Conservation (phyloP, 2,797 vertebrate species). For the Rallus crepitans region DNA sequence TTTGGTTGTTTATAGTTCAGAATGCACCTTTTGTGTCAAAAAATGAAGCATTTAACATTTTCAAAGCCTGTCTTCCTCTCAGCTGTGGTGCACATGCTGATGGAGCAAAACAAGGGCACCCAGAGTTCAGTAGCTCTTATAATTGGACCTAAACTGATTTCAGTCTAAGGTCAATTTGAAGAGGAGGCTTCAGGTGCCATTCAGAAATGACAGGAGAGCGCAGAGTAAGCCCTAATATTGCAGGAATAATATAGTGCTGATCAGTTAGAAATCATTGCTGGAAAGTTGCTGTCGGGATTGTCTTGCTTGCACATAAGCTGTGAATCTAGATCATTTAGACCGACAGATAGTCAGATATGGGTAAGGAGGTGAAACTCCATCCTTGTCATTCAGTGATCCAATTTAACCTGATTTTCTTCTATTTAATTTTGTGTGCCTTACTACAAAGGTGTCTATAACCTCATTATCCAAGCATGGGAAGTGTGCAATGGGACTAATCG, state of each 20-base stretch:
- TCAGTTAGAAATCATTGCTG: neutral
- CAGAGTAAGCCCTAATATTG: neutral
- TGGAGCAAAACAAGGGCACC: constrained; percentile 47
- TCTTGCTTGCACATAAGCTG: neutral
- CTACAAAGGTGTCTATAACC: constrained; percentile 19
- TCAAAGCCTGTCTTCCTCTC: constrained; percentile 32
- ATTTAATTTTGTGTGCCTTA: neutral
- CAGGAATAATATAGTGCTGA: neutral
- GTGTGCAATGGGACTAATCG: neutral
- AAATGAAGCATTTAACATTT: constrained; percentile 54
- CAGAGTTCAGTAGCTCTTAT: constrained; percentile 58
- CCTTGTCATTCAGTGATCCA: neutral
- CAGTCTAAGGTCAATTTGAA: constrained; percentile 59
- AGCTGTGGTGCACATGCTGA: constrained; percentile 1
- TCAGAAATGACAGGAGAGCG: constrained; percentile 15
- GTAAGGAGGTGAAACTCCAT: neutral
- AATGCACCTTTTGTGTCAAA: constrained; percentile 27
- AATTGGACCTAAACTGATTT: constrained; percentile 59
- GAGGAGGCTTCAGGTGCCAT: constrained; percentile 35
- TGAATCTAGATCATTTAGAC: neutral
- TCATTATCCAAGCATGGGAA: constrained; percentile 15
- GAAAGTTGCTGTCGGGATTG: neutral
- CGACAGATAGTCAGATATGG: neutral
- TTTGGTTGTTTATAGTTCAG: constrained; percentile 3
- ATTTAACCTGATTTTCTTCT: constrained; percentile 29